Base-by-base conservation (phyloP, 2,888 invertebrate species). In the Microplitis manilae region DNA sequence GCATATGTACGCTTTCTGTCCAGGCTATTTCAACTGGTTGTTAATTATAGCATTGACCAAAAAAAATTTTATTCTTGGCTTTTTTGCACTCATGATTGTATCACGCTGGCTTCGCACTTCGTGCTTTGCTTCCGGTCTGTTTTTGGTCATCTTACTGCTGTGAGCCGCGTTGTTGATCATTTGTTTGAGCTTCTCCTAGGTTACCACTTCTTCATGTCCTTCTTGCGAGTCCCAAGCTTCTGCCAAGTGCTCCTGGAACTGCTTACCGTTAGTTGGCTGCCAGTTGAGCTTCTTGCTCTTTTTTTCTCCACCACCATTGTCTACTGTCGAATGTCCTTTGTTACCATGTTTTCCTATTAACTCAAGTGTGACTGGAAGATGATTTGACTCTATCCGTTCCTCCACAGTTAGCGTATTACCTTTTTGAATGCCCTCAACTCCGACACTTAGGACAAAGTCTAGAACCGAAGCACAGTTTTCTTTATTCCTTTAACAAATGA, bases 1-100 rank as follows among this genome's bases (percentile, higher is more conserved):
- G 5, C 61, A 65, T 0, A 68, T 62, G 7, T 65, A 68, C 30
- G 79, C 1, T 50, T 79, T 79, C 8, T 79, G 80, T 59, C 62
- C 59, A 39, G 77, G 74, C 6, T 61, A 40, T 9, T 67, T 79
- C 8, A 76, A 50, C 9, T 40, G 41, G 13, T 76, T 76, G 8
- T 60, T 59, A 41, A 76, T 76, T 5, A 70, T 13, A 0, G 70
- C 9, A n/a, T 71, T 76, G 13, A 75, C 17, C 1, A 69, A 59
- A 9, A 76, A 70, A 50, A 5, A 50, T 13, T 50, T 8, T 5
- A 13, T 50, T 50, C 9, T 50, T 50, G 13, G 9, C 50, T 50
- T 5, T 13, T 50, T 13, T 50, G 50, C 50, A 50, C 13, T 50
- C 50, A 6, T 50, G 8, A 6, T 50, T 13, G 6, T 50, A 50